Conservation (phyloP, 1,140 invertebrate species). For the Caenorhabditis brenneri region DNA sequence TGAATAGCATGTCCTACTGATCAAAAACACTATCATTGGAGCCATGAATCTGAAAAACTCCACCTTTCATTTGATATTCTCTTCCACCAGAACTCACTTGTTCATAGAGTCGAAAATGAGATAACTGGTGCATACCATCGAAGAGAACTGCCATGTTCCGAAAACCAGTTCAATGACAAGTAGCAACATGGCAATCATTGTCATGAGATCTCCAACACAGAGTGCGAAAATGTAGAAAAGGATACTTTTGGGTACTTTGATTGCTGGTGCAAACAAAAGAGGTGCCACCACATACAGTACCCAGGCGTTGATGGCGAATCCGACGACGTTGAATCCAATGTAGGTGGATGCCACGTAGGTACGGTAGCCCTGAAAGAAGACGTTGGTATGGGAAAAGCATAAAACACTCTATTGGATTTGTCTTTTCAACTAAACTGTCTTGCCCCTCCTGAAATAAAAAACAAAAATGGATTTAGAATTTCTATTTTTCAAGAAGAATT, state of each 20-base stretch:
- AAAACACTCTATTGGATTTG: too few species aligned
- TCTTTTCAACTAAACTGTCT: too few species aligned
- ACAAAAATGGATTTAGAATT: background rate
- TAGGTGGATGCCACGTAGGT: conserved; percentile 68
- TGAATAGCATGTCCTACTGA: conserved; percentile 68
- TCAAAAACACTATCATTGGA: conserved; percentile 67
- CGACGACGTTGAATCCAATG: conserved; percentile 65
- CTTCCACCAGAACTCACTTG: conserved; percentile 55
- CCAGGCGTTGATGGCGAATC: conserved; percentile 66
- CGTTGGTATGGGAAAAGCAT: too few species aligned
- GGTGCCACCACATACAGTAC: conserved; percentile 68
- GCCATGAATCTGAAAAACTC: conserved; percentile 57
- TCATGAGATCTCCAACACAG: conserved; percentile 67
- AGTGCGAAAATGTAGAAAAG: conserved; percentile 69
- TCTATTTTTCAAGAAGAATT: background rate
- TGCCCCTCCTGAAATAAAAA: background rate
- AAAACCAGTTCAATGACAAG: conserved; percentile 65
- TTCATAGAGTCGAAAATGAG: conserved; percentile 70
- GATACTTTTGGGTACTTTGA: conserved; percentile 64
- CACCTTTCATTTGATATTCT: conserved; percentile 22
- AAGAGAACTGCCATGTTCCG: conserved; percentile 63
- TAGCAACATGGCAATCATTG: conserved; percentile 69
- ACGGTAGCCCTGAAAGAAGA: conserved; percentile 65
- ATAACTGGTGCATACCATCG: conserved; percentile 64
- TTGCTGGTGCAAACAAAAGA: conserved; percentile 45